A percentile compares a stretch with the other conserved stretches of the same genome.
Conservation (phyloP, 2,797 vertebrate genomes). For the Leptoclinus maculatus region DNA sequence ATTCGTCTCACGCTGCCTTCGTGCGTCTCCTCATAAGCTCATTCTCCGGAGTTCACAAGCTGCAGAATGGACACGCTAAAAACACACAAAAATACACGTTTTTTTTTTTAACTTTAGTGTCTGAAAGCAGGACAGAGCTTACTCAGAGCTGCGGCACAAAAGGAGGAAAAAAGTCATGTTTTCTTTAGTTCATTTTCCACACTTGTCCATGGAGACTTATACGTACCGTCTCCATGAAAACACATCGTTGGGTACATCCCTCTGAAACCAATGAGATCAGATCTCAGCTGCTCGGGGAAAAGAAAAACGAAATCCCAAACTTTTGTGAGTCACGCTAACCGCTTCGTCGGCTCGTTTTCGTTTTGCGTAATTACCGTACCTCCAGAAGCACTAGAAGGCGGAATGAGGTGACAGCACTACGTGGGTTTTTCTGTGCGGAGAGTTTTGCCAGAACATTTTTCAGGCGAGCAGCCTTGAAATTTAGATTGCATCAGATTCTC, state of each 20-base stretch:
- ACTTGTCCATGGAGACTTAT: background rate
- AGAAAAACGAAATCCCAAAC: background rate
- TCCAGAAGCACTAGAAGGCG: slow-evolving; percentile 34
- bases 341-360: background rate
- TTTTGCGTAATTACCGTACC: slow-evolving; percentile 40
- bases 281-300: slow-evolving; percentile 9
- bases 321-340: slow-evolving; percentile 26
- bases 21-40: slow-evolving; percentile 39
- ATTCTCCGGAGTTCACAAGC: slow-evolving; percentile 44
- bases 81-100: no score
- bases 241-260: background rate
- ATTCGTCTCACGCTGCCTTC: slow-evolving; percentile 45
- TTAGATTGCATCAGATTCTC: slow-evolving; percentile 75
- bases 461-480: slow-evolving; percentile 66
- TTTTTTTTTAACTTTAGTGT: no score
- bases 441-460: background rate
- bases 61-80: slow-evolving; percentile 31
- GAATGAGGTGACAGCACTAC: slow-evolving; percentile 53
- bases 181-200: background rate
- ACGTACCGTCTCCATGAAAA: background rate
- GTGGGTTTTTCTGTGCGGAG: slow-evolving; percentile 20
- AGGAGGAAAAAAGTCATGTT: background rate
- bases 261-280: background rate
- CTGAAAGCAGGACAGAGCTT: slow-evolving; percentile 14
- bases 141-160: slow-evolving; percentile 9